Base-by-base conservation (phyloP, 2,888 invertebrate genomes). In the Auanema sp. region DNA sequence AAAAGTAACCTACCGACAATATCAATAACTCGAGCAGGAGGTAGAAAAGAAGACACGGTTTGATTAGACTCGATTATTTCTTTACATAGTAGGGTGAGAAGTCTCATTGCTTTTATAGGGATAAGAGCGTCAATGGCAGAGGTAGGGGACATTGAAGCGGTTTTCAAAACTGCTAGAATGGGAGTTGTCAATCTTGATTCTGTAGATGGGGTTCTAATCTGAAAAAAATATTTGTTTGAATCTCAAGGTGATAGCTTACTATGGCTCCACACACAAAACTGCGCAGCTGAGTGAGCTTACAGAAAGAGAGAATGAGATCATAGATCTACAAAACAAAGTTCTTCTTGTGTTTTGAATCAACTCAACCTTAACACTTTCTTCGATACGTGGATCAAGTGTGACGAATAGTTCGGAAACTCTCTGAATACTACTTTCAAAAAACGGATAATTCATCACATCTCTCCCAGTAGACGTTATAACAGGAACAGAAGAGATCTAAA, bases 261-360 rank as follows among this genome's bases (percentile, higher is more conserved):
- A 79, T 69, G 5, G 75, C 71, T 16, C 61, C 60, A 52, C 76
- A 79, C 16, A 75, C 73, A n/a, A 69, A 68, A 0, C 71, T 60
- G 2, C 83, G 68, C 4, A 85, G 66, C 0, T 76, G 76, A 8
- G 79, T 78, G 14, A 85, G 76, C 1, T 79, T 73, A 64, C 84
- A 85, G 58, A 85, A 79, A 0, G 83, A 72, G 43, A 84, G 73
- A 16, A 85, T 70, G n/a, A 85, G 75, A 60, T 85, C 85, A 75
- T 84, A 84, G 41, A 85, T 66, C 84, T 85, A 75, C 8, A 77
- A 73, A 53, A 21, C 16, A 57, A 1, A 24, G 16, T 44, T 3
- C 42, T 25, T 51, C 12, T 52, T 25, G 25, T 24, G 47, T 8
- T 4, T 21, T 23, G 21, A n/a, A 51, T 8, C 11, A n/a, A 14